A percentile compares a stretch with the other conserved stretches of the same genome.
Conservation (phyloP, 2,113 vertebrate genomes). For the Sander vitreus region DNA sequence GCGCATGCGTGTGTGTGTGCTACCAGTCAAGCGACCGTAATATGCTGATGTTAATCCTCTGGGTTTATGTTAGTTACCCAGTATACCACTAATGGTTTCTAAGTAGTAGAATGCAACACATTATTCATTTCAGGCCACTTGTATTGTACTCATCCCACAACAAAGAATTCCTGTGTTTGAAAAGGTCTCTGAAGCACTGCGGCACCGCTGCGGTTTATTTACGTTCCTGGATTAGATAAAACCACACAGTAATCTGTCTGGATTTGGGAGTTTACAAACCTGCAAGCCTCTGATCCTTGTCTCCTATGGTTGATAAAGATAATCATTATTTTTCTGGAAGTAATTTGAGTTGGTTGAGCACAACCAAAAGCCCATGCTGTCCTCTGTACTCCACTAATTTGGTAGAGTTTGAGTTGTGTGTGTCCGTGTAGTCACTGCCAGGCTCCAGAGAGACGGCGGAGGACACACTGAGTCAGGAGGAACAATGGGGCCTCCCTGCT, state of each 20-base stretch:
- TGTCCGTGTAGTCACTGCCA: slow-evolving; percentile 8
- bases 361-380: slow-evolving; percentile 16
- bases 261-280: slow-evolving; percentile 70
- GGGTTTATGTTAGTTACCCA: slow-evolving; percentile 36
- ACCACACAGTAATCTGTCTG: slow-evolving; percentile 72
- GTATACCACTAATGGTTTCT: slow-evolving; percentile 62
- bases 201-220: slow-evolving; percentile 68
- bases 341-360: slow-evolving; percentile 41
- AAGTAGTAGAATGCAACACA: slow-evolving; percentile 42
- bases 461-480: slow-evolving; percentile 42
- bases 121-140: slow-evolving; percentile 59
- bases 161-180: slow-evolving; percentile 70
- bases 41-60: slow-evolving; percentile 40
- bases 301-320: slow-evolving; percentile 26
- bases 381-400: slow-evolving; percentile 15
- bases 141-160: slow-evolving; percentile 45
- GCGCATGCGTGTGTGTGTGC: neutral
- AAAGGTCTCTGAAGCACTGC: slow-evolving; percentile 66
- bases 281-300: slow-evolving; percentile 25
- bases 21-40: neutral
- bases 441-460: slow-evolving; percentile 26
- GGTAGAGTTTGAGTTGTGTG: neutral
- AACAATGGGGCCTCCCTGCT: slow-evolving; percentile 68
- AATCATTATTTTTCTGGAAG: slow-evolving; percentile 41
- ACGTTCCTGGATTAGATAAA: slow-evolving; percentile 78